A percentile compares a stretch with the other conserved stretches of the same genome.
These are phyloP conservation scores for Drosophila fuyamai DNA, from an alignment of 1,140 invertebrate species.

Conservation along the genomic window DNA sequence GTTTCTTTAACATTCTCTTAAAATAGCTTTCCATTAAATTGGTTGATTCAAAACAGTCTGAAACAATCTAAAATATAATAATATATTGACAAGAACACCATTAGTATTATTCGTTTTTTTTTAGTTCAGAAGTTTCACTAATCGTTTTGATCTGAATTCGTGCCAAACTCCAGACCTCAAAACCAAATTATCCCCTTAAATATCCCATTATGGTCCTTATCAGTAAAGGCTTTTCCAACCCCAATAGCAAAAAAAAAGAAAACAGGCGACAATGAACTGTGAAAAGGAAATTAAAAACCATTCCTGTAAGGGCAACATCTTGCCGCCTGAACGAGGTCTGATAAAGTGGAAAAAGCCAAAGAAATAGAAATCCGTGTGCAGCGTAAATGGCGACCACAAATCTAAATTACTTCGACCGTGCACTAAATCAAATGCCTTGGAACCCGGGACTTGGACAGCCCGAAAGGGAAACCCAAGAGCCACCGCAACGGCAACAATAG, in stretches of 20 bases:
- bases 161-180: neutral
- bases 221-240: neutral
- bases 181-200: neutral
- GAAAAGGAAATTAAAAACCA: constrained; percentile 73
- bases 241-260: neutral
- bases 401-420: constrained; percentile 74
- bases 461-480: constrained; percentile 71
- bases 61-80: too few species aligned
- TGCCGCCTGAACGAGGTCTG: constrained; percentile 7
- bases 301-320: constrained; percentile 44
- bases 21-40: too few species aligned
- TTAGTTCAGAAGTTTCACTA: too few species aligned
- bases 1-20: too few species aligned
- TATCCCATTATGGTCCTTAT: neutral
- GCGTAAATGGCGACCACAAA: constrained; percentile 70
- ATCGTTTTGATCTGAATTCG: neutral
- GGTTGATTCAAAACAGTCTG: too few species aligned
- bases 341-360: constrained; percentile 18
- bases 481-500: constrained; percentile 62
- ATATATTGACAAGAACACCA: too few species aligned
- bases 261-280: constrained; percentile 34
- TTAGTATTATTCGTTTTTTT: too few species aligned
- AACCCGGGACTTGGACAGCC: constrained; percentile 21
- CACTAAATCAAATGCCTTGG: constrained; percentile 71
- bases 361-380: constrained; percentile 37